Evolutionary conservation across 2,797 vertebrate species (phyloP).

Genomic region (Typhlichthys subterraneus): DNA sequence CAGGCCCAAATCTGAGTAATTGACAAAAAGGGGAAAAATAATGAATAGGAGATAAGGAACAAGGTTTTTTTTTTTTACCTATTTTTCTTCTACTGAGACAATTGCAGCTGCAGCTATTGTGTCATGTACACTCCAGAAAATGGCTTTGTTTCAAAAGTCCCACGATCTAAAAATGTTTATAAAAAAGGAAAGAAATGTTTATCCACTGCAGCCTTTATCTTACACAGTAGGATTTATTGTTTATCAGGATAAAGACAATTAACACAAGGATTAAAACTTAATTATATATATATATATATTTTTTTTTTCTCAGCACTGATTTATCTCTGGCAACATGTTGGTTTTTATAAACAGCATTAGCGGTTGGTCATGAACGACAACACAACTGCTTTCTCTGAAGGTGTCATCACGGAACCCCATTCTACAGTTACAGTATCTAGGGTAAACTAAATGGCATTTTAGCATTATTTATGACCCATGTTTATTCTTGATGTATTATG

Average conservation of each 20-base stretch:
- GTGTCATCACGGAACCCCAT: too few relatives aligned
- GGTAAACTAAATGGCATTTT: conserved; percentile 50
- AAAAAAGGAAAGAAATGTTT: conserved; percentile 2
- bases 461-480: conserved; percentile 57
- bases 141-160: neutral
- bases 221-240: neutral
- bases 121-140: conserved; percentile 1
- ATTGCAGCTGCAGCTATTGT: neutral
- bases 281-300: too few relatives aligned
- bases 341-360: neutral
- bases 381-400: conserved; percentile 20
- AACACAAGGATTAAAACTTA: neutral
- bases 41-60: conserved; percentile 52
- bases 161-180: conserved; percentile 2
- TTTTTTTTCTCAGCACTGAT: conserved; percentile 5
- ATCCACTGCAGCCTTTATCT: neutral
- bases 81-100: conserved; percentile 26
- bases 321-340: neutral
- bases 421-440: conserved; percentile 16
- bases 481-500: conserved; percentile 42
- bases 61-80: conserved; percentile 25
- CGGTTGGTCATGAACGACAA: conserved; percentile 16
- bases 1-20: conserved; percentile 81
- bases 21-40: conserved; percentile 71
- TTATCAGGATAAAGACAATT: neutral